These are phyloP conservation scores for Acleris laterana DNA, from an alignment of 2,888 invertebrate species.

Conservation along the genomic window DNA sequence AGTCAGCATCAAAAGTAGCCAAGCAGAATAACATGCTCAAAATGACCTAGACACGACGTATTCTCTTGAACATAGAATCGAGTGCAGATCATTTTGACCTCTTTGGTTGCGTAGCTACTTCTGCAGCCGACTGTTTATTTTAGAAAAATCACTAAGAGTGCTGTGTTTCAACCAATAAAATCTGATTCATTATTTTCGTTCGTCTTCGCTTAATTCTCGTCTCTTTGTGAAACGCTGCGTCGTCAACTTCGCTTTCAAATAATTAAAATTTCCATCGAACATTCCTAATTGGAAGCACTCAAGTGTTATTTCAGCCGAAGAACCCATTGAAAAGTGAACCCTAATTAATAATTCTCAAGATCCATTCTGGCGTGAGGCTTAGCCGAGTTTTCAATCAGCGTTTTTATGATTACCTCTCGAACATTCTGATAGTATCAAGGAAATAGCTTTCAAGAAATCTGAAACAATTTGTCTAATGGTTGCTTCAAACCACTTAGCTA, in stretches of 20 bases:
- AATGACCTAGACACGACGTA: too few species aligned
- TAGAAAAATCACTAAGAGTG: too few species aligned
- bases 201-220: background rate
- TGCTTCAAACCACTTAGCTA: too few species aligned
- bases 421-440: conserved; percentile 22
- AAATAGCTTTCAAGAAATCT: conserved; percentile 7
- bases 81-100: too few species aligned
- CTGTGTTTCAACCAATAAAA: too few species aligned
- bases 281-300: conserved; percentile 17
- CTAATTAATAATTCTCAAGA: conserved; percentile 11
- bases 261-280: conserved; percentile 14
- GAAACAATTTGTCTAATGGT: too few species aligned
- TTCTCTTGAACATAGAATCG: too few species aligned
- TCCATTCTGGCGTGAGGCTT: conserved; percentile 14
- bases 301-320: conserved; percentile 7
- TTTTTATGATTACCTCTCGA: conserved; percentile 23
- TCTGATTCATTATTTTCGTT: background rate
- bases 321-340: conserved; percentile 7
- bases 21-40: too few species aligned
- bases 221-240: background rate
- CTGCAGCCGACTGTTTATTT: too few species aligned
- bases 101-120: too few species aligned
- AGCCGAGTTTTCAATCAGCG: conserved; percentile 21
- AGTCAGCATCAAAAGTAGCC: too few species aligned
- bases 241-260: conserved; percentile 14